Evolutionary conservation across 2,797 vertebrate species (phyloP).

Genomic region (Darevskia mixta): DNA sequence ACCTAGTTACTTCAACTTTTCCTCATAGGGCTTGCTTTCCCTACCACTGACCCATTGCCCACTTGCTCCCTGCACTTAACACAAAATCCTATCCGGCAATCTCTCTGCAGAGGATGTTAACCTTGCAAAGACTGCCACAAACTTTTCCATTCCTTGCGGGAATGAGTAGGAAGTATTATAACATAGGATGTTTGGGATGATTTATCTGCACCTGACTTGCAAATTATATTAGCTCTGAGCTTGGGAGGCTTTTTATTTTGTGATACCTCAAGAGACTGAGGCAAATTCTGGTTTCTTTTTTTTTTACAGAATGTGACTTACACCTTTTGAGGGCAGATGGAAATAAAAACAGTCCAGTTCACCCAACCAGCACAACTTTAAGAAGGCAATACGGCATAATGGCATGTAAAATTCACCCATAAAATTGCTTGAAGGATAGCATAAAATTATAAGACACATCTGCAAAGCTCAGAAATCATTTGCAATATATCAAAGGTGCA

Average conservation of each 20-base stretch:
- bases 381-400: slow-evolving; percentile 2
- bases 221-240: not conserved
- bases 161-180: not conserved
- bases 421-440: slow-evolving; percentile 14
- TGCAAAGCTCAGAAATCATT: not conserved
- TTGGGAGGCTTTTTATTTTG: not conserved
- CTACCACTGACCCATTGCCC: too few relatives aligned
- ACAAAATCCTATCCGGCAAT: not conserved
- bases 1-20: too few relatives aligned
- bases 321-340: slow-evolving; percentile 4
- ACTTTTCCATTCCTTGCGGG: not conserved
- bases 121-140: not conserved
- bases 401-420: slow-evolving; percentile 7
- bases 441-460: slow-evolving; percentile 14
- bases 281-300: not conserved
- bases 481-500: slow-evolving; percentile 6
- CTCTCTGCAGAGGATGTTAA: not conserved
- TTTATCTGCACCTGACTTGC: slow-evolving; percentile 10
- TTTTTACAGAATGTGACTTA: not conserved
- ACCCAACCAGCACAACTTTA: slow-evolving; percentile 11
- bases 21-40: too few relatives aligned
- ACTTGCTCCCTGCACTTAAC: not conserved
- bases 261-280: slow-evolving; percentile 6
- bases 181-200: not conserved
- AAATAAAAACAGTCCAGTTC: slow-evolving; percentile 20